Evolutionary conservation across 2,113 vertebrate genomes (phyloP).

Genomic region (Mugil cephalus): DNA sequence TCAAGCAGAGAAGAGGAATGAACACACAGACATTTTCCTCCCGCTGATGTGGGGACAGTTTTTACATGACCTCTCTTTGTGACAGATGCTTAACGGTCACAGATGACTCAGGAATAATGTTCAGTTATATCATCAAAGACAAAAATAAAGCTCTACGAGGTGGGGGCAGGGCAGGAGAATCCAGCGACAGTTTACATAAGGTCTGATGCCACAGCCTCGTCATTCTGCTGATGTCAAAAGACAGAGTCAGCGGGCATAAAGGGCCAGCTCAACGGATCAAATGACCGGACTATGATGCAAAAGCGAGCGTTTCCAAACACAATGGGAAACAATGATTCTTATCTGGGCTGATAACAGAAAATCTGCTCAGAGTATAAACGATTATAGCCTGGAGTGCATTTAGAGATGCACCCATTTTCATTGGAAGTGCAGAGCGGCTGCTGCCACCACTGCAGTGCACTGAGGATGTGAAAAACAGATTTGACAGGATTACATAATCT

Average conservation of each 20-base stretch:
- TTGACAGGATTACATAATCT: conserved; percentile 79
- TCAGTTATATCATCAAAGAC: conserved; percentile 59
- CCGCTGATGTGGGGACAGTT: conserved; percentile 6
- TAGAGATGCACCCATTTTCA: conserved; percentile 41
- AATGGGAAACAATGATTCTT: not conserved
- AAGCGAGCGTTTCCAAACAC: conserved; percentile 3
- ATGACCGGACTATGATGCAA: not conserved
- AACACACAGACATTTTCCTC: conserved; percentile 24
- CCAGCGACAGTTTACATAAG: conserved; percentile 68
- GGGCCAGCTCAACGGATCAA: not conserved
- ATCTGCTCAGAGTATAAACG: conserved; percentile 20
- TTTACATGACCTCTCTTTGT: conserved; percentile 30
- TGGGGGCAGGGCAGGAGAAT: conserved; percentile 34
- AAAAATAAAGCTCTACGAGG: conserved; percentile 8
- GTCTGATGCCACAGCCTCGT: conserved; percentile 46
- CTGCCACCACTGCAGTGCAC: conserved; percentile 59
- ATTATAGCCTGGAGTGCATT: conserved; percentile 36
- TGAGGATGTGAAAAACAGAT: conserved; percentile 54
- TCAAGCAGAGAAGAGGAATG: conserved; percentile 53
- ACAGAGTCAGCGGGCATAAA: not conserved
- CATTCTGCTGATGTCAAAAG: conserved; percentile 61
- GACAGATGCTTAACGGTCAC: conserved; percentile 42
- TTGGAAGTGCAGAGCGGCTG: conserved; percentile 40
- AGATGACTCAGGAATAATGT: conserved; percentile 39
- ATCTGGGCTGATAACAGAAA: not conserved